These are phyloP conservation scores for Gadus chalcogrammus DNA, from an alignment of 2,113 vertebrate species.

Conservation along the genomic window DNA sequence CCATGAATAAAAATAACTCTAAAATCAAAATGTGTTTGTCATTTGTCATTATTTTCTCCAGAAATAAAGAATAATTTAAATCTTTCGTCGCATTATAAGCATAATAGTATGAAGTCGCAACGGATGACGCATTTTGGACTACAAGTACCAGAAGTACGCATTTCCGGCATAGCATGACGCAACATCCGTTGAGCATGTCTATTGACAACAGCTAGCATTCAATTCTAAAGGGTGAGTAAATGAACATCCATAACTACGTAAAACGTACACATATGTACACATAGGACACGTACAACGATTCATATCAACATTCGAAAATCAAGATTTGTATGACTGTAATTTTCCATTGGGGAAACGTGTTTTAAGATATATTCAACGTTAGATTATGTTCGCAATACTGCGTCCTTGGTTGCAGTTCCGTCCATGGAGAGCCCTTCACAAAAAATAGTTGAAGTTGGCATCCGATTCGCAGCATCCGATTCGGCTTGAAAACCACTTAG, in stretches of 20 bases:
- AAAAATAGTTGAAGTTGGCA: no score
- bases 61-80: no score
- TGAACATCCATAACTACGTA: background rate
- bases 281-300: background rate
- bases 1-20: conserved; percentile 67
- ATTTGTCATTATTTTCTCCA: conserved; percentile 17
- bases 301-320: background rate
- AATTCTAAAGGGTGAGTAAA: conserved; percentile 25
- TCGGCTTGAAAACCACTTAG: no score
- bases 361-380: conserved; percentile 10
- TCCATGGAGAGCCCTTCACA: no score
- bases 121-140: background rate
- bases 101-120: background rate
- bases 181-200: background rate
- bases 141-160: background rate
- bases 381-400: background rate
- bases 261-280: background rate
- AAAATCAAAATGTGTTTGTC: conserved; percentile 46
- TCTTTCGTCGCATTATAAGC: no score
- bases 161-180: conserved; percentile 12
- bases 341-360: background rate
- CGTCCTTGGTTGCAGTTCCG: no score
- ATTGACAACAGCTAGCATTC: background rate
- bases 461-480: no score
- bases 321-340: background rate